Evolutionary conservation across 2,888 invertebrate species (phyloP), one percentile per base, ranked within the genome.

Genomic region (Ceriagrion tenellum): DNA sequence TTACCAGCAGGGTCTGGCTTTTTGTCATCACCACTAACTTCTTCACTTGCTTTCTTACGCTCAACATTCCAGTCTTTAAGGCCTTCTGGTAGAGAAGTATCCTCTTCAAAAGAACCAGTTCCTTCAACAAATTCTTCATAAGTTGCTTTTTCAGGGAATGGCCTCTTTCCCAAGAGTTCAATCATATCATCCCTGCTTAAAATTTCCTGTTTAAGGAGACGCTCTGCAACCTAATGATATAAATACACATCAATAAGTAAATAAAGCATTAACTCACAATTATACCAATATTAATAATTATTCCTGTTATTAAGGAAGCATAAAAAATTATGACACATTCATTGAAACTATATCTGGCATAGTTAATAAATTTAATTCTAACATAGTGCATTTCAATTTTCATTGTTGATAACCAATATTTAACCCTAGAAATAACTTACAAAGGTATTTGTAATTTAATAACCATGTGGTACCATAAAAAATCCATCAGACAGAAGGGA

Each of bases 51-150:
- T 74, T 95, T 74, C 96, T 98, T 98, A n/a, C 69, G 35, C 69
- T 93, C 93, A 47, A 93, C n/a, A 96, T 99, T 99, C 99, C 99
- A 99, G 96, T 98, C 98, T 96, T 99, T 98, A 55, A 99, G 97
- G 95, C 99, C 99, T 97, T 99, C 99, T 0, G 99, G 99, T 96
- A 99, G 97, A 0, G 98, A 97, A 0, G 99, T 99, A 96, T 99
- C 99, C 97, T 99, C 99, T 96, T 99, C 99, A 96, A 99, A 98
- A 0, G 99, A 99, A 2, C 99, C 99, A 0, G 99, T 99, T 1
- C 99, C 99, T 97, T 99, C 99, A 0, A 99, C 99, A 97, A 99
- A 99, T 96, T 99, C 99, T 97, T 99, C 99, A 96, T 99, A 99
- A 20, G 99, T 99, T 26, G 99, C 99, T 97, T 99, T 99, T 97